Evolutionary conservation across 2,113 vertebrate species (phyloP), one percentile per base, ranked within the genome.

Genomic region (Ariopsis seemanni): DNA sequence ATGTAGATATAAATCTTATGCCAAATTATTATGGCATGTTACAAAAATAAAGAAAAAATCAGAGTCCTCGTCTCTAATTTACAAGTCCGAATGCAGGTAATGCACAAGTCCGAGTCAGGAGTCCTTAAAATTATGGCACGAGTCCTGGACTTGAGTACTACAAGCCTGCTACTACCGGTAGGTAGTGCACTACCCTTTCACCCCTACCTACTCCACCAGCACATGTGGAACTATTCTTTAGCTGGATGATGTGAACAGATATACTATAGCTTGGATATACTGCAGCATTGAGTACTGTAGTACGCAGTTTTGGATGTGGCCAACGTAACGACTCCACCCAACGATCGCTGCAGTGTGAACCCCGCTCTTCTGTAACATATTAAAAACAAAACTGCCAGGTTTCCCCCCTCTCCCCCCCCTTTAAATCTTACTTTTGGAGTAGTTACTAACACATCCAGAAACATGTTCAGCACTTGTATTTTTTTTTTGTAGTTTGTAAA

Each of bases 381-480:
- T 14, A 27, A 30, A 79, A 79, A 79, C 7, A 4, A 8, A 55
- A 55, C n/a, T 30, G 25, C 14, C 52, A 4, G 20, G 4, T 77
- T 77, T 42, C 42, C 42, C 4, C 42, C 42, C 42, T 42, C 42
- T 42, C 42, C 42, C 22, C 42, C 22, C 20, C 2, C 86, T 91
- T 90, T 88, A 83, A 93, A 90, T 67, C 82, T 87, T 90, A 87
- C 90, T 86, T 93, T 91, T 92, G 85, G 42, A 93, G 87, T 94
- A 93, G 93, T 93, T 93, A 95, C 94, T 95, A 96, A 95, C 95
- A 93, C 90, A 91, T 93, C 93, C 90, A 91, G 90, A 91, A 60
- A 85, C 84, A 91, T 84, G 90, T 92, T 94, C 94, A 95, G 95
- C 95, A 96, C 96, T 96, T 95, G 94, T 91, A 93, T 91, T 88